Percentiles rank a stretch among this genome's conserved stretches.
These are phyloP conservation scores for Luffia ferchaultella DNA, from an alignment of 2,888 invertebrate genomes.

Conservation along the genomic window DNA sequence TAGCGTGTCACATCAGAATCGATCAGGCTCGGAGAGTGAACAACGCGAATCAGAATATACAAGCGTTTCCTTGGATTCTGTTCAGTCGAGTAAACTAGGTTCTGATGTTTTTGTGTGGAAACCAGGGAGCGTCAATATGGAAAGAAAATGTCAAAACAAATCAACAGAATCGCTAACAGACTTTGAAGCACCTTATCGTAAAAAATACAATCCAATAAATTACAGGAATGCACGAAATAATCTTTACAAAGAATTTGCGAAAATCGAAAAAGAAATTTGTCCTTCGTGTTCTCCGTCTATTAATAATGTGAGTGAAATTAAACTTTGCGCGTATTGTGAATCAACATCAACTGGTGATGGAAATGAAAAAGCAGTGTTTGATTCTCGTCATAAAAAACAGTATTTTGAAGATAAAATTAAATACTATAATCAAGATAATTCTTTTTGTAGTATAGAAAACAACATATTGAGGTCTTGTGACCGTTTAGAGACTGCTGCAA, in stretches of 20 bases:
- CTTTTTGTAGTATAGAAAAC: constrained; percentile 28
- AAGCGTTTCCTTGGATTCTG: constrained; percentile 27
- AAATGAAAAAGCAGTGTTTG: constrained; percentile 17
- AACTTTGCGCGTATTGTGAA: constrained; percentile 8
- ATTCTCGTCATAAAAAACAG: constrained; percentile 19
- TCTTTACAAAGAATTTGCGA: constrained; percentile 29
- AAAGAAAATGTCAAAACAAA: background rate
- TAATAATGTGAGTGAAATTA: constrained; percentile 2
- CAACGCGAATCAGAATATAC: constrained; percentile 16
- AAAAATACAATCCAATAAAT: constrained; percentile 14
- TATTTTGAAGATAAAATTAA: constrained; percentile 22
- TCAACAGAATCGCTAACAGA: background rate
- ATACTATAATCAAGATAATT: constrained; percentile 13
- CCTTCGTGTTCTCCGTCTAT: too few species aligned
- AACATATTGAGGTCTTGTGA: constrained; percentile 39
- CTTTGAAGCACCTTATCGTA: background rate
- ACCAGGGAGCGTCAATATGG: constrained; percentile 12
- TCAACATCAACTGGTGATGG: constrained; percentile 12
- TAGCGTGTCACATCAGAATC: background rate
- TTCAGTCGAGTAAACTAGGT: constrained; percentile 33
- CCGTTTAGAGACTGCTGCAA: constrained; percentile 32
- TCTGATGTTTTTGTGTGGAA: constrained; percentile 38
- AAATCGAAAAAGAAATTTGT: constrained; percentile 19
- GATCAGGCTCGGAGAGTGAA: constrained; percentile 10
- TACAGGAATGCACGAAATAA: constrained; percentile 25